These are phyloP conservation scores for Apamea anceps DNA, from an alignment of 2,888 invertebrate species.

Conservation along the genomic window DNA sequence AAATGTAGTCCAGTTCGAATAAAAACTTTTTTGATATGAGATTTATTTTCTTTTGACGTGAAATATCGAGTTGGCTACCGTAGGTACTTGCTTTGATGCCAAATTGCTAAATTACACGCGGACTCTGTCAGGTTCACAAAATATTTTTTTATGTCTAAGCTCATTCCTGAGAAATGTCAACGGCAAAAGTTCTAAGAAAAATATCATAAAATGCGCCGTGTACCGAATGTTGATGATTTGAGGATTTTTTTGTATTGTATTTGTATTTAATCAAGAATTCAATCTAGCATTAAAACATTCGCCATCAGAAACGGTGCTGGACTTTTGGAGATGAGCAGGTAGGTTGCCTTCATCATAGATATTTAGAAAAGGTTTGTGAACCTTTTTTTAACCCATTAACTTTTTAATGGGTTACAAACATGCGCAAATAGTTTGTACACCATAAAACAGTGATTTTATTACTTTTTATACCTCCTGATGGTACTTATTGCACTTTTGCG, in stretches of 20 bases:
- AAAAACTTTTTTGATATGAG: not conserved
- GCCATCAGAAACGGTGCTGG: not conserved
- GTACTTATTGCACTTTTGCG: conserved; percentile 51
- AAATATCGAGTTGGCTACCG: not conserved
- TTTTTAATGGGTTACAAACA: conserved; percentile 35
- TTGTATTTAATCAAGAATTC: not conserved
- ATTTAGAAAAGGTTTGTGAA: not conserved
- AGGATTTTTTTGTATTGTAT: not conserved
- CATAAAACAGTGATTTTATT: conserved; percentile 38
- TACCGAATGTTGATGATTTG: conserved; percentile 38
- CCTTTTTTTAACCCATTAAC: conserved; percentile 11
- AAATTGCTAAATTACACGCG: conserved; percentile 31
- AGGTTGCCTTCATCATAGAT: not conserved
- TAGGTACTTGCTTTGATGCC: conserved; percentile 16
- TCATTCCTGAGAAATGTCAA: conserved; percentile 1
- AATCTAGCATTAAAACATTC: not conserved
- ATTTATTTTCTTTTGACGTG: not conserved
- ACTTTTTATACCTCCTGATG: conserved; percentile 26
- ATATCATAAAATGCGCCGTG: conserved; percentile 37
- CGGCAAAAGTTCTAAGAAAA: conserved; percentile 36
- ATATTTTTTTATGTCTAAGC: conserved; percentile 12
- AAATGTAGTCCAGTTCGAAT: not conserved
- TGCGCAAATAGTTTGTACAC: conserved; percentile 49
- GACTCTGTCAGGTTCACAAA: conserved; percentile 6
- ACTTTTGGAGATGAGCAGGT: not conserved